Evolutionary conservation across 2,888 invertebrate species (phyloP).

Genomic region (Serrognathus titanus): DNA sequence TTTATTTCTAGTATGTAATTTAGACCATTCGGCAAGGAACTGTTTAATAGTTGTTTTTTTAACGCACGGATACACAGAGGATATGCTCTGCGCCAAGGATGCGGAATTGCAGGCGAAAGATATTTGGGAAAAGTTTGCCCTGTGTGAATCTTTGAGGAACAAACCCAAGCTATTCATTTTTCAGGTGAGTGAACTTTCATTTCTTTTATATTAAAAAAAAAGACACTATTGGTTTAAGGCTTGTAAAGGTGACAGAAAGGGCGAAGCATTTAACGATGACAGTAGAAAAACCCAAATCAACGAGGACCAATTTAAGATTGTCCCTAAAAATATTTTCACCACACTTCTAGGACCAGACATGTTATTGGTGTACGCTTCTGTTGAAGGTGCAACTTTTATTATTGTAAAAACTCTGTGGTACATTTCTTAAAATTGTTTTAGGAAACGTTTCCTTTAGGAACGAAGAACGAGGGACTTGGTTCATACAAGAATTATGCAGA

Average conservation of each 20-base stretch:
- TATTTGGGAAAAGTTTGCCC: conserved; percentile 33
- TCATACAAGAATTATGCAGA: conserved; percentile 43
- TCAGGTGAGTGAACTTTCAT: conserved; percentile 31
- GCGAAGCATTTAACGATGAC: no score
- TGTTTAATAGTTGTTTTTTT: conserved; percentile 39
- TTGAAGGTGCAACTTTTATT: no score
- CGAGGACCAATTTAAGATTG: no score
- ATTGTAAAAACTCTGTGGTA: no score
- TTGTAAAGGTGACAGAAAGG: no score
- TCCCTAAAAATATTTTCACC: no score
- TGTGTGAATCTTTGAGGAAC: conserved; percentile 27
- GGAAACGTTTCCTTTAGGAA: conserved; percentile 34
- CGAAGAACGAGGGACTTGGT: conserved; percentile 39
- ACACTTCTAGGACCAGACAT: no score
- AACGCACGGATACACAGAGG: conserved; percentile 37
- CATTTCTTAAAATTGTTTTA: conserved; percentile 13
- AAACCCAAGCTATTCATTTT: conserved; percentile 44
- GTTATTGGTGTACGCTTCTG: no score
- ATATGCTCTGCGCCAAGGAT: conserved; percentile 32
- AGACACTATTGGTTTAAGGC: no score
- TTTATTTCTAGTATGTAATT: conserved; percentile 11
- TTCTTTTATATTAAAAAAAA: no score
- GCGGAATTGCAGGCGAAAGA: conserved; percentile 25
- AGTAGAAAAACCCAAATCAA: no score
- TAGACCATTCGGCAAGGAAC: conserved; percentile 32